phyloP scores from a whole-genome alignment of 2,113 vertebrate species.

The Rhinoptilus africanus region DNA sequence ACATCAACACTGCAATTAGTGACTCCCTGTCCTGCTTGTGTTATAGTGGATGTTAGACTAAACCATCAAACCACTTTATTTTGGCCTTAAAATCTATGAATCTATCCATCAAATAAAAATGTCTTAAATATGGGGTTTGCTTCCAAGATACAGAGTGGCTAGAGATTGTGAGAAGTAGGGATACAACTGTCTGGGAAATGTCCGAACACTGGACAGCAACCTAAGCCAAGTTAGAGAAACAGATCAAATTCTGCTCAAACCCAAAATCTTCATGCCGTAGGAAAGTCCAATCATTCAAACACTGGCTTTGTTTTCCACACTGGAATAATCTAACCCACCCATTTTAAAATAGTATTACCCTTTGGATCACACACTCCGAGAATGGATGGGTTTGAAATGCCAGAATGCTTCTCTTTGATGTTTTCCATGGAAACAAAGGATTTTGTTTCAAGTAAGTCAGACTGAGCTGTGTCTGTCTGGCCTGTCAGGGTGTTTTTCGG shows the following conservation, averaged over 20 bases:
- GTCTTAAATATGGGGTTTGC: neutral
- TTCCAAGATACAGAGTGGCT: neutral
- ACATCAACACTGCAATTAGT: neutral
- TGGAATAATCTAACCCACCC: neutral
- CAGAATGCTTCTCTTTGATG: neutral
- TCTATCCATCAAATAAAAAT: neutral
- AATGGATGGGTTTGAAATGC: neutral
- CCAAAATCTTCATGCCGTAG: neutral
- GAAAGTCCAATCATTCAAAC: neutral
- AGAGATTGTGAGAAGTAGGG: neutral
- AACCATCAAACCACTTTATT: neutral
- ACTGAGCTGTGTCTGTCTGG: neutral
- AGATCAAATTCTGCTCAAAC: neutral
- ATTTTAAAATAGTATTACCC: neutral
- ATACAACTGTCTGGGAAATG: neutral
- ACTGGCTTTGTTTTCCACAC: neutral
- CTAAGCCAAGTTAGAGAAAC: neutral
- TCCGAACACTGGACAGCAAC: neutral
- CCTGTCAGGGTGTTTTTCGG: neutral
- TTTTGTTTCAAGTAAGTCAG: neutral
- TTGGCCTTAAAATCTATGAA: neutral
- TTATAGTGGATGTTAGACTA: neutral
- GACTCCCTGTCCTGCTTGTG: neutral
- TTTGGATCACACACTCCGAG: neutral
- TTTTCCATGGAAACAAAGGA: neutral